Base-by-base conservation (phyloP, 64 coral and sea anemone species). In the Platygyra sinensis region DNA sequence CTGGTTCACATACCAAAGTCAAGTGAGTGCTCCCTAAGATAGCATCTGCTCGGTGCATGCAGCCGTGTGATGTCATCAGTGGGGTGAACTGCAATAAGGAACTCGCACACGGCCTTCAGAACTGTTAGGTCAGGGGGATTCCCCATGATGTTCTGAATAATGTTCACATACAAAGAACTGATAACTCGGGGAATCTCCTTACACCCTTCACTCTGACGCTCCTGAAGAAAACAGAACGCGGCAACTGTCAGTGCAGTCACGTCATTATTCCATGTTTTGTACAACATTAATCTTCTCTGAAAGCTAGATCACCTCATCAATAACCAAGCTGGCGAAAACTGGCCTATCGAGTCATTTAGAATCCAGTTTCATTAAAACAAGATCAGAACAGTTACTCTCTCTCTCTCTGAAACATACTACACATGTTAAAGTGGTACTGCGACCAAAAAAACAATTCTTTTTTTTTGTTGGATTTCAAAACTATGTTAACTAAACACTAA, bases 31-130 rank as follows among this genome's bases (percentile, higher is more conserved):
- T 97, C 92, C 28, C 91, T 85, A 20, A 99, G 79, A 74, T 99
- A 99, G 73, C 95, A 93, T 25, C 94, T 90, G 63, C 78, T 90
- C 14, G 91, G 91, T 10, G 97, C 86, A 38, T 99, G 91, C 27
- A 96, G 75, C 80, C 86, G 82, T 62, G 74, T 74, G 15, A 86
- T 91, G 16, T 99, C 97, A 71, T 99, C 89, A 17, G 88, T 85
- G 14, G 94, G 93, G 32, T 99, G 97, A 50, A 99, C 87, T 10
- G 94, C 94, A 14, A 99, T 75, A 29, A 99, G 86, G 79, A 99
- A 99, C 49, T 99, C 97, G 64, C 97, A 99, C 20, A 99, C 89
- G 49, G 91, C 84, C 60, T 99, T 99, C 15, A 99, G 67, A 13
- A 99, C 97, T 3, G 90, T 95, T 14, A 93, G 85, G 65, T 96